These are phyloP conservation scores for Scalopus aquaticus DNA, from an alignment of 2,113 vertebrate species.

Conservation along the genomic window DNA sequence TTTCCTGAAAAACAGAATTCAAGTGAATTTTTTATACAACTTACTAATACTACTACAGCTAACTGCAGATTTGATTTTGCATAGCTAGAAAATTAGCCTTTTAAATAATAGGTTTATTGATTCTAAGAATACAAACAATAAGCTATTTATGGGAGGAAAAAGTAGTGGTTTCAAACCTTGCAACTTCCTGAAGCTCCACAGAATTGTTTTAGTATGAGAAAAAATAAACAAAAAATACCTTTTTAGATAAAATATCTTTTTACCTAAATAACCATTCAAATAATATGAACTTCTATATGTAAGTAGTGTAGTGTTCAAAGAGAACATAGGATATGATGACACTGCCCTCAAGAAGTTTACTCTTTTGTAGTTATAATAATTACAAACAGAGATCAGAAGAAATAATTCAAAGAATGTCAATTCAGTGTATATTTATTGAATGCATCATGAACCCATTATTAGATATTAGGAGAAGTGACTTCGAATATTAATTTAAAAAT, in stretches of 20 bases:
- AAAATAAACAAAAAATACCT: background rate
- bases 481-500: conserved; percentile 13
- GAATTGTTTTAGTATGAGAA: background rate
- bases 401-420: background rate
- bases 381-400: background rate
- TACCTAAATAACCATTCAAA: background rate
- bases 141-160: background rate
- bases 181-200: background rate
- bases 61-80: background rate
- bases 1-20: background rate
- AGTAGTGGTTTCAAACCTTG: too few relatives aligned
- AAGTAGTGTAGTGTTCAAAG: background rate
- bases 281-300: background rate
- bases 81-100: background rate
- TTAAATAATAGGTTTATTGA: background rate
- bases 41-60: background rate
- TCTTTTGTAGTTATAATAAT: background rate
- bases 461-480: background rate
- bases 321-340: background rate
- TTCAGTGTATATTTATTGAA: background rate
- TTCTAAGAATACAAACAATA: conserved; percentile 24
- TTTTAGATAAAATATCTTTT: background rate
- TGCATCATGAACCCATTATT: background rate
- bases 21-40: background rate
- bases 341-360: background rate